Percentiles rank a stretch among this genome's conserved stretches.
phyloP scores from a whole-genome alignment of 2,113 vertebrate species.

The Amphiprion ocellaris region DNA sequence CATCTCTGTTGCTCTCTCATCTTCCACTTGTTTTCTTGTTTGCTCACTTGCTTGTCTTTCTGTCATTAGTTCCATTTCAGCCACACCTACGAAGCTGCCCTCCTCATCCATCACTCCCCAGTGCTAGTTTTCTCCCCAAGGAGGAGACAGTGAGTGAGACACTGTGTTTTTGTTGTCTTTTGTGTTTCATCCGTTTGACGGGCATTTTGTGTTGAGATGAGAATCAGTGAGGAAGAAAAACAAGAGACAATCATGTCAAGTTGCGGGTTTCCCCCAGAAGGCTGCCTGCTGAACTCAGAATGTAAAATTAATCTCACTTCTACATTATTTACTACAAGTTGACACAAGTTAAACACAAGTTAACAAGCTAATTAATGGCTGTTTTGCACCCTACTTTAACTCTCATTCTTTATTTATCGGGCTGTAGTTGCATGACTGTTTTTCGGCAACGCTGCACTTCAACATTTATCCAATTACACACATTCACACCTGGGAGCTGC shows the following conservation, averaged over 20 bases:
- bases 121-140: neutral
- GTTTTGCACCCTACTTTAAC: constrained; percentile 14
- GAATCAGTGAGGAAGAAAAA: constrained; percentile 25
- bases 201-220: constrained; percentile 53
- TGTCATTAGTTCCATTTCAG: constrained; percentile 75
- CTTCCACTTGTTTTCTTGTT: constrained; percentile 62
- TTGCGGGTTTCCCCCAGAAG: constrained; percentile 15
- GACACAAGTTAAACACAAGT: constrained; percentile 50
- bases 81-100: constrained; percentile 65
- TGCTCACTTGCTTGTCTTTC: constrained; percentile 62
- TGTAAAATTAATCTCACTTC: constrained; percentile 40
- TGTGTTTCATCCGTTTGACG: constrained; percentile 57
- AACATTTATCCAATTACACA: constrained; percentile 43
- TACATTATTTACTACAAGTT: constrained; percentile 49
- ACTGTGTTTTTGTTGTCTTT: constrained; percentile 38
- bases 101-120: constrained; percentile 70
- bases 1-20: constrained; percentile 46
- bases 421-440: constrained; percentile 16
- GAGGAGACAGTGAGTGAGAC: constrained; percentile 40
- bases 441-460: constrained; percentile 23
- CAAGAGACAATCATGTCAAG: constrained; percentile 7
- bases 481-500: constrained; percentile 48
- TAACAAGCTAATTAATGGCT: constrained; percentile 50
- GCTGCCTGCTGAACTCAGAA: constrained; percentile 10
- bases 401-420: constrained; percentile 52